Evolutionary conservation across 2,797 vertebrate species (phyloP).

Genomic region (Stomatorhinus walkeri): DNA sequence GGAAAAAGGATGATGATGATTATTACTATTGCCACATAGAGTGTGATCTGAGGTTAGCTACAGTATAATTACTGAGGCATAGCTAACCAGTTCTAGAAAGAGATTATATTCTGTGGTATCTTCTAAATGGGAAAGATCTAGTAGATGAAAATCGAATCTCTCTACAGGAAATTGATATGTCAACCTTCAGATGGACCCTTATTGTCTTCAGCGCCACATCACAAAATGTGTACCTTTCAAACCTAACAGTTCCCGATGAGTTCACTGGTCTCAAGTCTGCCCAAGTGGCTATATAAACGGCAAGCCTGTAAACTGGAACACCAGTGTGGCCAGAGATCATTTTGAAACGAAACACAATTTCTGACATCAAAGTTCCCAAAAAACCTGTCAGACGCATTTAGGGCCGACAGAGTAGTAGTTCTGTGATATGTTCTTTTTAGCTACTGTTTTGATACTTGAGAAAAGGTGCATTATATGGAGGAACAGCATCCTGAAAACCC

Average conservation of each 20-base stretch:
- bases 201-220: neutral
- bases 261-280: neutral
- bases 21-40: neutral
- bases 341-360: neutral
- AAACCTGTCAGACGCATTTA: neutral
- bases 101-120: neutral
- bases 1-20: neutral
- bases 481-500: neutral
- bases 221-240: neutral
- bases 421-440: neutral
- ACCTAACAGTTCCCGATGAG: neutral
- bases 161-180: neutral
- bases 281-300: neutral
- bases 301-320: neutral
- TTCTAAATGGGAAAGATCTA: neutral
- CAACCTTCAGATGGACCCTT: neutral
- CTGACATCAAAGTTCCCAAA: neutral
- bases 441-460: neutral
- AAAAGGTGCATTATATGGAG: neutral
- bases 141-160: neutral
- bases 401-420: neutral
- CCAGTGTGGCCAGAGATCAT: neutral
- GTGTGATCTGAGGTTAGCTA: neutral
- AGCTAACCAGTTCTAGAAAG: neutral
- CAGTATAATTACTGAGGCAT: neutral